Evolutionary conservation across 2,113 vertebrate genomes (phyloP).

Genomic region (Falcunculus frontatus): DNA sequence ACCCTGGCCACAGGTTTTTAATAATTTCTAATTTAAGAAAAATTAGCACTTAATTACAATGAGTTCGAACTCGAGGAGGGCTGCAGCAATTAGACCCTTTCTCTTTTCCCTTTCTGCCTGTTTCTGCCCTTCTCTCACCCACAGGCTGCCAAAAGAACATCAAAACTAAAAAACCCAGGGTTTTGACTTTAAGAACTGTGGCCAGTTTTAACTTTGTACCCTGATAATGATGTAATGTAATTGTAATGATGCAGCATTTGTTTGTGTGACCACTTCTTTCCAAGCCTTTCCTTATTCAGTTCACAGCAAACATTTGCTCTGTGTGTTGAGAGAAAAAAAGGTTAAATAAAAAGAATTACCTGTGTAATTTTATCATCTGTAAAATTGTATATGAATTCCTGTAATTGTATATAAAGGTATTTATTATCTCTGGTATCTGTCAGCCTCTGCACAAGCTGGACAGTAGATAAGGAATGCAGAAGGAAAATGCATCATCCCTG

Average conservation of each 20-base stretch:
- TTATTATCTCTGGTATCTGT: not conserved
- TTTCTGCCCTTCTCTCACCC: not conserved
- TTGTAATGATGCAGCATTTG: not conserved
- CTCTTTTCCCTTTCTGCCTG: not conserved
- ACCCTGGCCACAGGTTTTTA: not conserved
- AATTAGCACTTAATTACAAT: not conserved
- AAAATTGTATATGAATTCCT: not conserved
- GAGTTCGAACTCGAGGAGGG: not conserved
- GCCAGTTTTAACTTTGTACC: not conserved
- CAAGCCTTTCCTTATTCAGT: not conserved
- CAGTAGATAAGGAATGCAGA: not conserved
- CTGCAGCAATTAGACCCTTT: not conserved
- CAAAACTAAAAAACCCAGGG: not conserved
- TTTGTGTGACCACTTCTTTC: not conserved
- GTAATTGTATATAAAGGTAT: not conserved
- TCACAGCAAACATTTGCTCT: not conserved
- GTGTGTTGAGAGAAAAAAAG: not conserved
- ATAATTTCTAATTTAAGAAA: slow-evolving; percentile 25
- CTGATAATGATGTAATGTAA: no score
- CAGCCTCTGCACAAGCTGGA: not conserved
- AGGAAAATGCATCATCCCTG: not conserved
- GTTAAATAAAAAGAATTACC: not conserved
- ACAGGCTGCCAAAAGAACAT: not conserved
- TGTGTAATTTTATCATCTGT: not conserved
- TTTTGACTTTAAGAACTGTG: not conserved